phyloP scores from a whole-genome alignment of 2,113 vertebrate genomes.

The Cryptotis parvus region DNA sequence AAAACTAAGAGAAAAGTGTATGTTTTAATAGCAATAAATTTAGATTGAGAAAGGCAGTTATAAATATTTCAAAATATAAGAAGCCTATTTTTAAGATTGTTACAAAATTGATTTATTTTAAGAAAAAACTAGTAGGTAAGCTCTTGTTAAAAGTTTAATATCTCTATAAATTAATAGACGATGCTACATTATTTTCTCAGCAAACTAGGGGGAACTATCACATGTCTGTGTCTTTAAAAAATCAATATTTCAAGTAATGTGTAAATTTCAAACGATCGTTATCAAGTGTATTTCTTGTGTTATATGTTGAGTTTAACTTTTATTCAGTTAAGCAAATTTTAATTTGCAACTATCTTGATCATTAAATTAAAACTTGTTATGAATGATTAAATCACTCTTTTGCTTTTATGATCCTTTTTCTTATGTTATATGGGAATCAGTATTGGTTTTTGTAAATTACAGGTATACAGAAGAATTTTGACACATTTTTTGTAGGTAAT shows the following conservation, averaged over 20 bases:
- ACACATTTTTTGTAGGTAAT: neutral
- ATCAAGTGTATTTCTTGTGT: neutral
- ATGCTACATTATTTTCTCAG: neutral
- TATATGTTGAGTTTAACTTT: neutral
- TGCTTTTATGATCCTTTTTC: neutral
- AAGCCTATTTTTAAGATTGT: constrained; percentile 6
- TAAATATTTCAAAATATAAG: neutral
- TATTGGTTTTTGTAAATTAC: neutral
- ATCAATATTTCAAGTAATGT: constrained; percentile 9
- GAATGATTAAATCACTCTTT: neutral
- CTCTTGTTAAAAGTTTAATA: neutral
- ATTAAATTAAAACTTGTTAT: too few relatives aligned
- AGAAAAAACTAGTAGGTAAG: neutral
- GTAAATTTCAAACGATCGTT: neutral
- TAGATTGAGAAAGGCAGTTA: neutral
- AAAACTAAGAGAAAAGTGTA: neutral
- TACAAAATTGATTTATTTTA: constrained; percentile 1
- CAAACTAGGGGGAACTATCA: neutral
- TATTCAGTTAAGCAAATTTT: neutral
- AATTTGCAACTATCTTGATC: neutral
- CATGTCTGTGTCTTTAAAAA: neutral
- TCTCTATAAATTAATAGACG: too few relatives aligned
- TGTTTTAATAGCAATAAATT: constrained; percentile 9
- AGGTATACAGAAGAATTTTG: neutral
- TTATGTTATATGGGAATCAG: neutral